phyloP scores from a whole-genome alignment of 2,797 vertebrate genomes.

The Pitangus sulphuratus region DNA sequence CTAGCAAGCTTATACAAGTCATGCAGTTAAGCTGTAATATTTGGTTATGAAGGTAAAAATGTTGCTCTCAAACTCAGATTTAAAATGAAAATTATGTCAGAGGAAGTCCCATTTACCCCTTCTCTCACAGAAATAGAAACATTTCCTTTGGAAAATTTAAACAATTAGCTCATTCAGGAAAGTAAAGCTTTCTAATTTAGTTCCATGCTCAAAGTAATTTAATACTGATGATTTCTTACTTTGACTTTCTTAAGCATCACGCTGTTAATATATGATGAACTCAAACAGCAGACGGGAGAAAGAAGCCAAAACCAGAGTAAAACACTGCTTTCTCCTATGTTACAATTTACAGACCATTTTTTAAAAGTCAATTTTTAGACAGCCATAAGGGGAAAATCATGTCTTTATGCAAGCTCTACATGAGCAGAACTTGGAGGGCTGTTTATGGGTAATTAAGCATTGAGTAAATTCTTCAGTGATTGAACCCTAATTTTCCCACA shows the following conservation, averaged over 20 bases:
- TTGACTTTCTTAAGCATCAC: constrained; percentile 16
- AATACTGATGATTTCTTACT: constrained; percentile 40
- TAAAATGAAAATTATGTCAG: constrained; percentile 50
- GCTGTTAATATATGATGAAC: neutral
- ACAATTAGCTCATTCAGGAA: constrained; percentile 64
- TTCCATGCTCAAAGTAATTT: constrained; percentile 35
- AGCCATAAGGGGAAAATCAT: neutral
- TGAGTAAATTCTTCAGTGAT: constrained; percentile 59
- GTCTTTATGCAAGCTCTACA: constrained; percentile 46
- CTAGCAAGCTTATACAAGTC: constrained; percentile 75
- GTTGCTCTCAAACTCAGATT: constrained; percentile 64
- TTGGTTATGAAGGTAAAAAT: constrained; percentile 71
- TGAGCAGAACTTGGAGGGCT: constrained; percentile 32
- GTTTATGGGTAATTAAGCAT: constrained; percentile 60
- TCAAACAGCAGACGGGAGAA: neutral
- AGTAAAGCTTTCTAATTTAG: constrained; percentile 60
- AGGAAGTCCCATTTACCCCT: constrained; percentile 56
- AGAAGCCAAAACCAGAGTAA: neutral
- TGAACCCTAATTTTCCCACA: constrained; percentile 68
- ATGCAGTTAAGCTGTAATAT: constrained; percentile 65
- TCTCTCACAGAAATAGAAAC: constrained; percentile 53
- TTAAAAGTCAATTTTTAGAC: constrained; percentile 28
- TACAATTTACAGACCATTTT: constrained; percentile 24
- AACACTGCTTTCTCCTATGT: neutral
- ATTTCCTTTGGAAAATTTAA: constrained; percentile 60